These are phyloP conservation scores for Cyanoliseus patagonus DNA, from an alignment of 2,113 vertebrate species.

Conservation along the genomic window DNA sequence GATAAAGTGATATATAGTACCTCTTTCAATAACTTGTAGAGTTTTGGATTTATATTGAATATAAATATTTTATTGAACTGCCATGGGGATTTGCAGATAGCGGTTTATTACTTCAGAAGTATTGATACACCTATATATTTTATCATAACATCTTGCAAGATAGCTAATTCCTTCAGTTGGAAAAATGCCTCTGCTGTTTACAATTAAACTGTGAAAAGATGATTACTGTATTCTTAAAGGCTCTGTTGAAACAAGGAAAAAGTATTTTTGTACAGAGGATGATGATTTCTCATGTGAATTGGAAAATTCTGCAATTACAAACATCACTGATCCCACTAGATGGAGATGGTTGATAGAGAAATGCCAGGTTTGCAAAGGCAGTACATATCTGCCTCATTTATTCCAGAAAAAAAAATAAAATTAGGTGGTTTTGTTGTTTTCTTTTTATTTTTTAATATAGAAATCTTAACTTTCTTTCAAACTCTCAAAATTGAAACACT, in stretches of 20 bases:
- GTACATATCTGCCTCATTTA: not conserved
- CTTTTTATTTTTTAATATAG: not conserved
- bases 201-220: not conserved
- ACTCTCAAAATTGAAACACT: not conserved
- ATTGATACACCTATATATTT: not conserved
- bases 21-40: not conserved
- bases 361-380: not conserved
- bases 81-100: not conserved
- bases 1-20: not conserved
- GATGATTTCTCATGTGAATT: not conserved
- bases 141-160: not conserved
- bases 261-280: not conserved
- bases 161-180: not conserved
- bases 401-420: not conserved
- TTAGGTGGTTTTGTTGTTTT: not conserved
- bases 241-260: not conserved
- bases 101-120: not conserved
- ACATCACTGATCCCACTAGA: conserved; percentile 53
- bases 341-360: conserved; percentile 59
- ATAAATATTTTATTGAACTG: not conserved
- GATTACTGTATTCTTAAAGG: not conserved
- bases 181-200: not conserved
- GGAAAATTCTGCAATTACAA: not conserved
- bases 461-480: not conserved
- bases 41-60: not conserved